Base-by-base conservation (phyloP, 2,113 vertebrate species). In the Paratilapia polleni region DNA sequence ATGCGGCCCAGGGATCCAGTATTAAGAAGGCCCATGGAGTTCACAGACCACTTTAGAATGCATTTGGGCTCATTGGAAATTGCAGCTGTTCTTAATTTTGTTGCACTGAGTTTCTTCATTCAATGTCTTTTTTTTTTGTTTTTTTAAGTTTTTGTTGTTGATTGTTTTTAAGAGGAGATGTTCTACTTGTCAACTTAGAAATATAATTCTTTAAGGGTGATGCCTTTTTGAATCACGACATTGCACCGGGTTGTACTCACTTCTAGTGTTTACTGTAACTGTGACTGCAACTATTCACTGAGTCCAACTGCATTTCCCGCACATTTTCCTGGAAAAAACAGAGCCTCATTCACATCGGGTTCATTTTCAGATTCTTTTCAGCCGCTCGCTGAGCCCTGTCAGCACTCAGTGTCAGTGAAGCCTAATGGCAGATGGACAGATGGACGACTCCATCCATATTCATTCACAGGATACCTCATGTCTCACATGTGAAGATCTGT, bases 361-460 rank as follows among this genome's bases (percentile, higher is more conserved):
- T 63, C 73, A 76, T 88, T 87, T 88, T 90, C 58, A 62, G 58
- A 90, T 75, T 87, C 82, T 57, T 75, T 70, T 54, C 85, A 81
- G 83, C 75, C 31, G 41, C 82, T 79, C 24, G 8, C 56, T 20
- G 56, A 63, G 56, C 24, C 58, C 76, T 58, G 74, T 88, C 91
- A 89, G 78, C 77, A 36, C 76, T 88, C 83, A 26, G 52, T 22
- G 81, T 68, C 84, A 78, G 92, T 3, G 64, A 76, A 80, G 83
- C 80, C 68, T 76, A 58, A 78, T 84, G 84, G 83, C 87, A 82
- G 92, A 93, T 89, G 88, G 93, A 93, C 88, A 85, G 90, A 92
- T 88, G 92, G 93, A 92, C 54, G 43, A 63, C 77, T 54, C 79
- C 88, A 92, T 93, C 87, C 92, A 93, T 94, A 94, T 95, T 94